Percentiles rank a stretch among this genome's conserved stretches.
phyloP scores from a whole-genome alignment of 2,797 vertebrate species.

The Mus minutoides region DNA sequence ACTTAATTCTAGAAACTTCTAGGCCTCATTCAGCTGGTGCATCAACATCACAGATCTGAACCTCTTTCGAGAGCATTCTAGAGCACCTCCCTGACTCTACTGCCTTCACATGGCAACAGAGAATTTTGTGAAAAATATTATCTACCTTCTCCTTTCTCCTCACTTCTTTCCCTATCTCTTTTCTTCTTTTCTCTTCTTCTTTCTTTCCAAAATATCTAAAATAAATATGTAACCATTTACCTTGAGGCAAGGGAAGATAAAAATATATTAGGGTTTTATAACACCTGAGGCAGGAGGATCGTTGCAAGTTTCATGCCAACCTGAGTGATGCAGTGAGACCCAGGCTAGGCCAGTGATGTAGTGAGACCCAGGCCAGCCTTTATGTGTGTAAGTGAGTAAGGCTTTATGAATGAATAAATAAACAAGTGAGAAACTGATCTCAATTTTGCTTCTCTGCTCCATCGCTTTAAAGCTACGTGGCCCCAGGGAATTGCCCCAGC shows the following conservation, averaged over 20 bases:
- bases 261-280: not conserved
- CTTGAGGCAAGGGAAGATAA: constrained; percentile 36
- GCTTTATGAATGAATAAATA: not conserved
- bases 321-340: not conserved
- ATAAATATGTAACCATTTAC: not conserved
- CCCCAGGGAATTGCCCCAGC: not conserved
- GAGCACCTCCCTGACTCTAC: not conserved
- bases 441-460: not conserved
- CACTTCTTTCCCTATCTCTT: not conserved
- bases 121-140: not conserved
- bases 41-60: not conserved
- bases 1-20: not conserved
- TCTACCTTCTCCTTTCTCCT: not conserved
- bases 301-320: not conserved
- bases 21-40: not conserved
- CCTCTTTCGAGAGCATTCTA: not conserved
- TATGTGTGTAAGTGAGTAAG: not conserved
- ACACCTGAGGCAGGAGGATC: not conserved
- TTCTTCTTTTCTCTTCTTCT: not conserved
- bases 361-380: too few relatives aligned
- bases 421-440: constrained; percentile 24
- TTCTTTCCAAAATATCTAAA: constrained; percentile 42
- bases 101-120: too few relatives aligned
- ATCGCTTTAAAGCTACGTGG: not conserved
- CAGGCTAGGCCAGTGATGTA: too few relatives aligned